A percentile compares a stretch with the other conserved stretches of the same genome.
phyloP scores from a whole-genome alignment of 2,888 invertebrate species.

The Notodonta dromedarius region DNA sequence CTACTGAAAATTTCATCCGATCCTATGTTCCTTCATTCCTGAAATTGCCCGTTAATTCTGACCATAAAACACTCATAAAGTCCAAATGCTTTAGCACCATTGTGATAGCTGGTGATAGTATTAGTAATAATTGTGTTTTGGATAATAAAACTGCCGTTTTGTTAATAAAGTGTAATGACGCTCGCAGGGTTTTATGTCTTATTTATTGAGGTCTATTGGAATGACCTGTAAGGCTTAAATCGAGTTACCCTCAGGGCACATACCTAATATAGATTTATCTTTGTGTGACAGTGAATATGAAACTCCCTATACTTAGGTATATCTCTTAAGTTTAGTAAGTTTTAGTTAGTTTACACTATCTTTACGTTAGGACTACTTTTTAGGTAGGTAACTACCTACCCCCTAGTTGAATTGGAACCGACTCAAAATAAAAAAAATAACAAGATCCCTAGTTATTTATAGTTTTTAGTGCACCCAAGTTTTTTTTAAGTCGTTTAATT shows the following conservation, averaged over 20 bases:
- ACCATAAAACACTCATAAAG: not conserved
- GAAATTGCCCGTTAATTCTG: conserved; percentile 1
- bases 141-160: conserved; percentile 36
- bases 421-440: too few relatives aligned
- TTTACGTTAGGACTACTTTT: too few relatives aligned
- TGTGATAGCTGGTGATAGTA: conserved; percentile 14
- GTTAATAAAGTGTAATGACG: conserved; percentile 29
- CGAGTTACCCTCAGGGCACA: not conserved
- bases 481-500: too few relatives aligned
- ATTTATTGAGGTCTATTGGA: conserved; percentile 32
- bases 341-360: too few relatives aligned
- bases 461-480: too few relatives aligned
- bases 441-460: too few relatives aligned
- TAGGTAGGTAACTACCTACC: too few relatives aligned
- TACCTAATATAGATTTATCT: too few relatives aligned
- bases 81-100: not conserved
- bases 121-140: conserved; percentile 24
- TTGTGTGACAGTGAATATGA: too few relatives aligned
- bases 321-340: too few relatives aligned
- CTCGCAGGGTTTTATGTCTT: conserved; percentile 30
- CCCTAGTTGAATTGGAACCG: too few relatives aligned
- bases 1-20: not conserved
- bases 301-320: too few relatives aligned
- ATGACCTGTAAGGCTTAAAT: conserved; percentile 16
- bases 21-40: not conserved